Evolutionary conservation across 1,140 invertebrate genomes (phyloP).

Genomic region (Tenebrio molitor): DNA sequence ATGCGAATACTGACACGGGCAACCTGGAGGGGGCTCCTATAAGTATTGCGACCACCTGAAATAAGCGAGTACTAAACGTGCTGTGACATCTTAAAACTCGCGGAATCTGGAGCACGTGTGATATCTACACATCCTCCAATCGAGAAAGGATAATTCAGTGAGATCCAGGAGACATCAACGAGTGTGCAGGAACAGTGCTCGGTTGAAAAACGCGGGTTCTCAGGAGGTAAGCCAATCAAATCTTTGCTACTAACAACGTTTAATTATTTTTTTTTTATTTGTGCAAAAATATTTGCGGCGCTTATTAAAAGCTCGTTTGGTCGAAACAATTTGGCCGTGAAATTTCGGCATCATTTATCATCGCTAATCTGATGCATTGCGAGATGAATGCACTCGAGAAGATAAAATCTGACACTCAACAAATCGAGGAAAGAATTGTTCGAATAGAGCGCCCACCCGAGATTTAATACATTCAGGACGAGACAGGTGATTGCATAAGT

Average conservation of each 20-base stretch:
- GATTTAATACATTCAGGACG: too few species aligned
- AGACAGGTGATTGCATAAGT: too few species aligned
- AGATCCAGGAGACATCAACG: slow-evolving; percentile 25
- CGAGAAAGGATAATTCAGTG: slow-evolving; percentile 6
- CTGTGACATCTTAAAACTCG: slow-evolving; percentile 51
- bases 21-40: slow-evolving; percentile 46
- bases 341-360: too few species aligned
- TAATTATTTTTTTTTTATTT: not conserved
- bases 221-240: slow-evolving; percentile 22
- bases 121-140: slow-evolving; percentile 5
- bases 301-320: not conserved
- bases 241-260: not conserved
- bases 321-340: too few species aligned
- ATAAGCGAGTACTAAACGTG: slow-evolving; percentile 48
- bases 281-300: not conserved
- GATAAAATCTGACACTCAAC: too few species aligned
- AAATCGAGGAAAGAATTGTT: too few species aligned
- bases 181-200: slow-evolving; percentile 22
- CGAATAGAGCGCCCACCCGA: too few species aligned
- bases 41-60: slow-evolving; percentile 48
- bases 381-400: too few species aligned
- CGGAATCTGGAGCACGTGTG: slow-evolving; percentile 48
- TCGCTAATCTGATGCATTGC: too few species aligned
- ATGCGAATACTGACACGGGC: slow-evolving; percentile 46
- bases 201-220: not conserved